Evolutionary conservation across 2,888 invertebrate genomes (phyloP).

Genomic region (Onchidella celtica): DNA sequence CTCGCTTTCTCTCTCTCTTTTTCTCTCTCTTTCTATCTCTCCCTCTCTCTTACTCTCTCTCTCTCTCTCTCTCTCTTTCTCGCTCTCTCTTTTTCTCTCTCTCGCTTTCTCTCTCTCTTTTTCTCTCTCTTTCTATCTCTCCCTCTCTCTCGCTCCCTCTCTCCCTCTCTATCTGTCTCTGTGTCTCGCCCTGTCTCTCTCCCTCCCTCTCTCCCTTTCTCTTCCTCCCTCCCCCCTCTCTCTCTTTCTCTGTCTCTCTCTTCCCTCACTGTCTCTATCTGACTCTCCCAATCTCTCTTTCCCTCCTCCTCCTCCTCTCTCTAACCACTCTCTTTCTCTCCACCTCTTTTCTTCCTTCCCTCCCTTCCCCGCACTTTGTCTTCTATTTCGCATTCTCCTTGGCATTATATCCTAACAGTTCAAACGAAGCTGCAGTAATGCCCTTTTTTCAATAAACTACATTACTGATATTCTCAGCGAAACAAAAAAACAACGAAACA

Average conservation of each 20-base stretch:
- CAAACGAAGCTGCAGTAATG: too few species aligned
- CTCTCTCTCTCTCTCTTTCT: too few species aligned
- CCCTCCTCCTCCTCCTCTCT: neutral
- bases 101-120: too few species aligned
- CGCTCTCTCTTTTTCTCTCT: too few species aligned
- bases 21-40: too few species aligned
- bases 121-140: too few species aligned
- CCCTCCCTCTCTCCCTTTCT: neutral
- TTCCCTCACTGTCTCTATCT: neutral
- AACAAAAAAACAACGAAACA: too few species aligned
- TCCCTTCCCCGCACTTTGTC: neutral
- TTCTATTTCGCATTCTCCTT: neutral
- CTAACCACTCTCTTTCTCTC: neutral
- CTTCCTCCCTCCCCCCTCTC: neutral
- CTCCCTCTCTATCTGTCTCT: neutral
- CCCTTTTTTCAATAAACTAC: too few species aligned
- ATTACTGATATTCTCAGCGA: too few species aligned
- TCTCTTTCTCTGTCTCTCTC: neutral
- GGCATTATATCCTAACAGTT: too few species aligned
- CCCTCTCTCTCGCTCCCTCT: neutral
- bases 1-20: too few species aligned
- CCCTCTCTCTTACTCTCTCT: too few species aligned
- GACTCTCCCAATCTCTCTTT: neutral
- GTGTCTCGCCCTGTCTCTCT: neutral
- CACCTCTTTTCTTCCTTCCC: neutral